Evolutionary conservation across 1,140 invertebrate species (phyloP), one percentile per base, ranked within the genome.

Genomic region (Harlomillsia oculata): DNA sequence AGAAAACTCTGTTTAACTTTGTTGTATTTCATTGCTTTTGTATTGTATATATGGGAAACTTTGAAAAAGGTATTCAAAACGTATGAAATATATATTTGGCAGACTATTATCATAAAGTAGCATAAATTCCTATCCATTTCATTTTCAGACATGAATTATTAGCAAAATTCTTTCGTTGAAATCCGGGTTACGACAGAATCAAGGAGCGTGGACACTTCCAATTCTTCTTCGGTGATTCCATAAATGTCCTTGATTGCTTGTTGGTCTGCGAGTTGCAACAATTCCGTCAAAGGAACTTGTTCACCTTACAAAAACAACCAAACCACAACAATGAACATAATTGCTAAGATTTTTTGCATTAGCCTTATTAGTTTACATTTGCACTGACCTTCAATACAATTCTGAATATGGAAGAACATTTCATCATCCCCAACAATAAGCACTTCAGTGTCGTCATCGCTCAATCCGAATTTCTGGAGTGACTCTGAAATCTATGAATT

Each of bases 101-200:
- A n/a, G n/a, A n/a, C n/a, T n/a, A n/a, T n/a, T n/a, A n/a, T n/a
- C n/a, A n/a, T n/a, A n/a, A n/a, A n/a, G n/a, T n/a, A n/a, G n/a
- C n/a, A n/a, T n/a, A n/a, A n/a, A n/a, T n/a, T n/a, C n/a, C n/a
- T n/a, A n/a, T n/a, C n/a, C n/a, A n/a, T n/a, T n/a, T n/a, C n/a
- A n/a, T n/a, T n/a, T n/a, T n/a, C n/a, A n/a, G n/a, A n/a, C n/a
- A n/a, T n/a, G n/a, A n/a, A n/a, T n/a, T n/a, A n/a, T n/a, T n/a
- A n/a, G 32, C 36, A n/a, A n/a, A n/a, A 72, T 64, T 76, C 74
- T 67, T 80, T 80, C 3, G 75, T 74, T 36, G 74, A 75, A 63
- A 83, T 81, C 68, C 75, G 77, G 59, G 75, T 81, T 8, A 80
- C 67, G 65, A 83, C 69, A 2, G 76, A 71, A 69, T 82, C 73